These are phyloP conservation scores for Calidris pygmaea DNA, from an alignment of 2,113 vertebrate genomes.

Conservation along the genomic window DNA sequence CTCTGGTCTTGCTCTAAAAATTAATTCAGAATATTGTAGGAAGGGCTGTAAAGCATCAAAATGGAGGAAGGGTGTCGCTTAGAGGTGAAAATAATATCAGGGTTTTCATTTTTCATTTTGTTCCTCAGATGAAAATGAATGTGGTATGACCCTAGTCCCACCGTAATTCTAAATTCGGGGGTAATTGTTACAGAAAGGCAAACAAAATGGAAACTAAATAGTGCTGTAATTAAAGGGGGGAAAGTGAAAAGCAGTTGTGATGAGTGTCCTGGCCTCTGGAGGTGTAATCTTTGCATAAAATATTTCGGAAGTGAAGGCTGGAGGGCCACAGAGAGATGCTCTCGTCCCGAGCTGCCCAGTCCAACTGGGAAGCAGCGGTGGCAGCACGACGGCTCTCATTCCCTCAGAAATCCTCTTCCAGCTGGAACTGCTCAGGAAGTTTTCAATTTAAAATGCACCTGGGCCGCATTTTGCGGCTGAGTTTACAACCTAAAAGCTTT, in stretches of 20 bases:
- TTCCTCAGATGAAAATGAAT: background rate
- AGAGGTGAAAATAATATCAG: background rate
- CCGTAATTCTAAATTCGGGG: background rate
- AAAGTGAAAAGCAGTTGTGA: background rate
- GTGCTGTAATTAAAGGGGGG: background rate
- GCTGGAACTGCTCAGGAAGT: background rate
- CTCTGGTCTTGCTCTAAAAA: background rate
- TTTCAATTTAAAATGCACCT: slow-evolving; percentile 26
- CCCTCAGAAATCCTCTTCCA: background rate
- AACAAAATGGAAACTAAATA: background rate
- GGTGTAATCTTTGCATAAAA: background rate
- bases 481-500: slow-evolving; percentile 25
- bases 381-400: background rate
- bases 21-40: background rate
- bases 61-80: background rate
- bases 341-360: background rate
- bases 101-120: background rate
- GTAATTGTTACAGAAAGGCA: background rate
- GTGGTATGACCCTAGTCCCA: background rate
- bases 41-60: background rate
- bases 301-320: background rate
- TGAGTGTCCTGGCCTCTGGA: background rate
- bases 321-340: background rate
- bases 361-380: background rate
- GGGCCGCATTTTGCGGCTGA: background rate